Evolutionary conservation across 2,113 vertebrate genomes (phyloP).

Genomic region (Formicarius rufipectus): DNA sequence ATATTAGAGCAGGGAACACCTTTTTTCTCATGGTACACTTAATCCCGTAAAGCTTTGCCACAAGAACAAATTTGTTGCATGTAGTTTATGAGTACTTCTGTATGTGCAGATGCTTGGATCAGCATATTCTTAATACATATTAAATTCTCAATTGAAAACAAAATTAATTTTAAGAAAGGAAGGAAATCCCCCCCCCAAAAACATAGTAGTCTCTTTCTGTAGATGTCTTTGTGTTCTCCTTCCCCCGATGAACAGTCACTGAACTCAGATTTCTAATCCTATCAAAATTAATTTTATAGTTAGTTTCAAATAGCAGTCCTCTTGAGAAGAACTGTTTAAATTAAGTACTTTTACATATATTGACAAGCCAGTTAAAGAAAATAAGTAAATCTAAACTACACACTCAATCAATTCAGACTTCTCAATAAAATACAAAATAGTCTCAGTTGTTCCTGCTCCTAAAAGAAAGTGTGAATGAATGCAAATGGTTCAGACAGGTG

Average conservation of each 20-base stretch:
- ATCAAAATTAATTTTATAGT: background rate
- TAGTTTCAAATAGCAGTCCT: background rate
- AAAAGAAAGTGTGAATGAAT: conserved; percentile 28
- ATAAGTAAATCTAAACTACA: background rate
- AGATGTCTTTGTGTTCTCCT: background rate
- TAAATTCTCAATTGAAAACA: background rate
- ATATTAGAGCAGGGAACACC: background rate
- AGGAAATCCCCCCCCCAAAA: background rate
- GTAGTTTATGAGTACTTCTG: background rate
- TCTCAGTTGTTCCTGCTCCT: background rate
- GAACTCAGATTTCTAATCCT: background rate
- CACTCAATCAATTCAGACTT: background rate
- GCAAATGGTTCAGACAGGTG: conserved; percentile 7
- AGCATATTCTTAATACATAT: background rate
- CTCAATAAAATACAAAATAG: background rate
- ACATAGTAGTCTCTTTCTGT: background rate
- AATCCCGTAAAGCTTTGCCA: background rate
- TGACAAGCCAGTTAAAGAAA: background rate
- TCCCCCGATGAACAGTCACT: background rate
- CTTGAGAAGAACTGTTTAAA: background rate
- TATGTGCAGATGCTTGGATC: background rate
- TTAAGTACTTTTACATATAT: background rate
- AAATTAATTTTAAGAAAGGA: background rate
- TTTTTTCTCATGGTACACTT: background rate
- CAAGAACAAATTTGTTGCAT: background rate